Evolutionary conservation across 2,797 vertebrate species (phyloP).

Genomic region (Hypotaenidia okinawae): DNA sequence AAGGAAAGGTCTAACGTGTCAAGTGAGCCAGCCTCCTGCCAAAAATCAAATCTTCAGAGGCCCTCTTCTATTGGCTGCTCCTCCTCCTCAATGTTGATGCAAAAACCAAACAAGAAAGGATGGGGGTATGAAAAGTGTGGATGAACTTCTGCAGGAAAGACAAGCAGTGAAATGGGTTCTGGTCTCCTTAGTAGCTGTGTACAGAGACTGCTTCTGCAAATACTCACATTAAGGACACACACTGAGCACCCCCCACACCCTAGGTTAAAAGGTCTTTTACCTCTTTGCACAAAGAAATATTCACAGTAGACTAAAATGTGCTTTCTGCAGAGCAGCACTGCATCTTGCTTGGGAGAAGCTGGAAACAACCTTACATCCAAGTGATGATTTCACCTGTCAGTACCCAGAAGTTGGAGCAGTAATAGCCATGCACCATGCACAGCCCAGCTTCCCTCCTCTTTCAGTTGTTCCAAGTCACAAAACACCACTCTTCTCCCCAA

Average conservation of each 20-base stretch:
- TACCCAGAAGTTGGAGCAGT: not conserved
- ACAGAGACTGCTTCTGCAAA: not conserved
- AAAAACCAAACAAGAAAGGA: not conserved
- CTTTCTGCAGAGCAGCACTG: not conserved
- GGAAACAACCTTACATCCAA: accelerated
- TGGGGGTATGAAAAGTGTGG: not conserved
- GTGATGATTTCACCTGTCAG: not conserved
- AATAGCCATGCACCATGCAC: accelerated
- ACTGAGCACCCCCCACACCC: not conserved
- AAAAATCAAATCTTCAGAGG: not conserved
- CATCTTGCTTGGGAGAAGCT: not conserved
- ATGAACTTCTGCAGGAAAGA: not conserved
- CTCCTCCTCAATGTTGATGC: not conserved
- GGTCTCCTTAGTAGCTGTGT: not conserved
- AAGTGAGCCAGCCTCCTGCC: not conserved
- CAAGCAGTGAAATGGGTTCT: not conserved
- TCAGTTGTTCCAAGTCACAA: not conserved
- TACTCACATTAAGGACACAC: not conserved
- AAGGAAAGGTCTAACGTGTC: not conserved
- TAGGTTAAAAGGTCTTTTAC: not conserved
- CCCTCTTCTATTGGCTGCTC: not conserved
- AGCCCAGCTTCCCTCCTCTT: not conserved
- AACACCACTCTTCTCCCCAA: not conserved
- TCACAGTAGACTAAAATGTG: not conserved
- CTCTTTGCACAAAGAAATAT: not conserved